Base-by-base conservation (phyloP, 1,140 invertebrate genomes). In the Drosophila erecta region DNA sequence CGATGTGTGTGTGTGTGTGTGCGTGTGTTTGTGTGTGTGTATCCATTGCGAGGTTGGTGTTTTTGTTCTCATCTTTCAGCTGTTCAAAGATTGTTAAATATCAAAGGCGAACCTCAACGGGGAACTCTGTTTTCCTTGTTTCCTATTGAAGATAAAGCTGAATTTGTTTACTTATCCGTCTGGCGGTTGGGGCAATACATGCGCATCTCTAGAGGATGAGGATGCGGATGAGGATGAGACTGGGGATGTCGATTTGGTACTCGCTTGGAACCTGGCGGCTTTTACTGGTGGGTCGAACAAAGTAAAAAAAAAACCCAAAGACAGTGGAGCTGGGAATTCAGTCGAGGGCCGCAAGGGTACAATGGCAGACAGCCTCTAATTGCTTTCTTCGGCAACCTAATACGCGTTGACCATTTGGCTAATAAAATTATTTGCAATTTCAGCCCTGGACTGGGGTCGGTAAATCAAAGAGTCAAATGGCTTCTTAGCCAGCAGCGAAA, bases 31-130 rank as follows among this genome's bases (percentile, higher is more conserved):
- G 27, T 24, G 41, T 47, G 44, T 74, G 27, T 51, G 72, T 54
- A 65, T 76, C 43, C 43, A 54, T 59, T 49, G 40, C 40, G 41
- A 44, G 47, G 38, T 37, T 43, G 65, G 61, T 54, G 40, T 59
- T 61, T 74, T 78, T 76, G 49, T 73, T 62, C 49, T 57, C 53
- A 69, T 71, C 67, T 74, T 73, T 73, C 71, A 74, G 71, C 71
- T 74, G 71, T 74, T 74, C 58, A 74, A 74, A 62, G 57, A 74
- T 55, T 74, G 67, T 71, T 71, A 71, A 71, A 71, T 71, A 70
- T 71, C 67, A 71, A 71, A 71, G 67, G 30, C 50, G 50, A 70
- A 70, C 66, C 51, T 44, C 66, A n/a, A 44, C 64, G 66, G 49
- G 64, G 27, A 70, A 70, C 66, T 70, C 50, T 47, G 64, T 70